A percentile compares a stretch with the other conserved stretches of the same genome.
These are phyloP conservation scores for Macaca mulatta DNA, from an alignment of 2,113 vertebrate species.

Conservation along the genomic window DNA sequence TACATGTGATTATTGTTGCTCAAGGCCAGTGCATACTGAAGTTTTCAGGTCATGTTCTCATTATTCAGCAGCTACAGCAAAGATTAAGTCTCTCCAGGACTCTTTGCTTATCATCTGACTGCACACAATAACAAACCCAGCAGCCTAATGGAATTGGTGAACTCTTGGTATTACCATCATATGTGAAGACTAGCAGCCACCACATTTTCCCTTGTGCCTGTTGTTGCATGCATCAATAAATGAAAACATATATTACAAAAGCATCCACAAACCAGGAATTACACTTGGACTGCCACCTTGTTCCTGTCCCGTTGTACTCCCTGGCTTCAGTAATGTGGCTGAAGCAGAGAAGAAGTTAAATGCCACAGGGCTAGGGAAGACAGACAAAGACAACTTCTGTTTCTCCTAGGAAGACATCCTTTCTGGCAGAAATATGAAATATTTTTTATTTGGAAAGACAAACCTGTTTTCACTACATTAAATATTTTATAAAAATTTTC, in stretches of 20 bases:
- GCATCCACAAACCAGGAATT: background rate
- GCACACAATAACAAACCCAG: slow-evolving; percentile 42
- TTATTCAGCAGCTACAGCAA: background rate
- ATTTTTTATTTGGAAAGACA: background rate
- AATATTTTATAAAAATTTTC: background rate
- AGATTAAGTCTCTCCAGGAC: slow-evolving; percentile 29
- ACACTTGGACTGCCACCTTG: background rate
- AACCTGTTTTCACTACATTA: background rate
- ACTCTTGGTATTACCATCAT: background rate
- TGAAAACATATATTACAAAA: background rate
- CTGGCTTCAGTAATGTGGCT: background rate
- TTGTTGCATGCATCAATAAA: background rate
- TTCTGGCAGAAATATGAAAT: background rate
- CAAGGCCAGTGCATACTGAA: slow-evolving; percentile 28
- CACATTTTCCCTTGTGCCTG: background rate
- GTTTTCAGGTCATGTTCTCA: slow-evolving; percentile 10
- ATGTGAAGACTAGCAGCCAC: background rate
- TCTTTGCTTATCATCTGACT: slow-evolving; percentile 38
- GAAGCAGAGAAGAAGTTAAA: background rate
- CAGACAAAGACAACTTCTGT: background rate
- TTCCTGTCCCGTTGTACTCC: no score
- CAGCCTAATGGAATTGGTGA: slow-evolving; percentile 1
- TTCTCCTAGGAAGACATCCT: background rate
- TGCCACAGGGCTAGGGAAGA: background rate
- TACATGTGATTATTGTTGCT: background rate